Evolutionary conservation across 2,888 invertebrate genomes (phyloP).

Genomic region (Malthinus seriepunctatus): DNA sequence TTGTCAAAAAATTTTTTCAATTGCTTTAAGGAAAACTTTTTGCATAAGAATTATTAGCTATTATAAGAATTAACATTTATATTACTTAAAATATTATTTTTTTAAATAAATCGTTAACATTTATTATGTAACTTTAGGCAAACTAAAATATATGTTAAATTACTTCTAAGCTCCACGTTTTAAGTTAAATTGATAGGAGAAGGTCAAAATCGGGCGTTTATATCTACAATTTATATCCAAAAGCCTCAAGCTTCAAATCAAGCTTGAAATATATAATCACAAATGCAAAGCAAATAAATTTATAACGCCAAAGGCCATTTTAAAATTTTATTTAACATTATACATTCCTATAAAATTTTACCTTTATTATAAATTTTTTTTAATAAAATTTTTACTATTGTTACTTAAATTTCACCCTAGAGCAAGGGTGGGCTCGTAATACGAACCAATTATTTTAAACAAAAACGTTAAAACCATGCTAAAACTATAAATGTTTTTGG

Average conservation of each 20-base stretch:
- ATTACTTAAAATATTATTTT: too few species aligned
- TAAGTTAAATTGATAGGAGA: conserved; percentile 22
- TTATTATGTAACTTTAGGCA: conserved; percentile 6
- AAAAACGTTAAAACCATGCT: too few species aligned
- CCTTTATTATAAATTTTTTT: conserved; percentile 8
- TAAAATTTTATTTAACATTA: conserved; percentile 17
- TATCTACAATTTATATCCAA: conserved; percentile 23
- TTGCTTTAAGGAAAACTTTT: too few species aligned
- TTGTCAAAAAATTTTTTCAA: too few species aligned
- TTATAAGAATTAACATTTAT: too few species aligned
- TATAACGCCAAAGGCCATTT: conserved; percentile 16
- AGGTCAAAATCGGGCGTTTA: conserved; percentile 27
- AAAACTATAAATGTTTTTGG: too few species aligned
- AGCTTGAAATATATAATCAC: conserved; percentile 25
- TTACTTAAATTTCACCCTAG: too few species aligned
- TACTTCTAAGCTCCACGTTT: conserved; percentile 19
- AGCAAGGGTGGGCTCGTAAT: too few species aligned
- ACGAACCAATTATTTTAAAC: too few species aligned
- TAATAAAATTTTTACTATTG: too few species aligned
- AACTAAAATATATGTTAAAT: conserved; percentile 9
- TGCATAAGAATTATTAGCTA: too few species aligned
- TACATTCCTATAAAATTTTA: neutral
- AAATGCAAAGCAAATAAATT: conserved; percentile 27
- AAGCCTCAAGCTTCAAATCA: conserved; percentile 24
- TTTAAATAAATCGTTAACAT: too few species aligned